Conservation (phyloP, 2,797 vertebrate species). For the Emydoidea blandingii region DNA sequence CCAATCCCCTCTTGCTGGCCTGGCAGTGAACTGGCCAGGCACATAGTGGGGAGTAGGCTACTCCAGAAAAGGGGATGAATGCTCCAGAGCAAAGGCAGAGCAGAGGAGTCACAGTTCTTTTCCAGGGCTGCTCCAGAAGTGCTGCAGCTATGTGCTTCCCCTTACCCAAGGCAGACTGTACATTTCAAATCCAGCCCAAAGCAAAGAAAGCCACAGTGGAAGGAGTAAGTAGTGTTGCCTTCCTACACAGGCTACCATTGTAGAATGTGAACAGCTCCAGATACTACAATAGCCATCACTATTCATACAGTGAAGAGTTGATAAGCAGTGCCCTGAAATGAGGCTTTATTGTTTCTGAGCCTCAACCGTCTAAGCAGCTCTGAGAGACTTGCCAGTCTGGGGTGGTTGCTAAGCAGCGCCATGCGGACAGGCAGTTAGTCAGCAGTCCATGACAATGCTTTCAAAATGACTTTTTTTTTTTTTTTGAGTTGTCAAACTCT, state of each 20-base stretch:
- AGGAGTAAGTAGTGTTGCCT: background rate
- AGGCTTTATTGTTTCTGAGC: background rate
- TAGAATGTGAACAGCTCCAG: background rate
- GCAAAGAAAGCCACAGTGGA: background rate
- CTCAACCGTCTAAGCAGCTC: background rate
- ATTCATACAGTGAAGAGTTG: background rate
- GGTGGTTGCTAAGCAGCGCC: conserved; percentile 22
- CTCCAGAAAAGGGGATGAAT: background rate
- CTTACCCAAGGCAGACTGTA: fast-evolving
- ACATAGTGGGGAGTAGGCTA: background rate
- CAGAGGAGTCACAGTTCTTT: fast-evolving
- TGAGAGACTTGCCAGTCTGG: background rate
- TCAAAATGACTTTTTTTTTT: background rate
- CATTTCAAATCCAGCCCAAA: background rate
- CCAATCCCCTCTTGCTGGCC: background rate
- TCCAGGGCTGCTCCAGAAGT: background rate
- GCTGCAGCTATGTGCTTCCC: background rate
- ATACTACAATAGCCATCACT: background rate
- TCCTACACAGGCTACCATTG: background rate
- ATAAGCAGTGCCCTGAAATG: background rate
- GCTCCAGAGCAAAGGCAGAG: background rate
- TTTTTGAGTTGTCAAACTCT: background rate
- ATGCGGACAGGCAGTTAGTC: background rate
- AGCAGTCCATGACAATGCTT: background rate
- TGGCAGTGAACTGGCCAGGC: background rate